These are phyloP conservation scores for Cephalotes varians DNA, from an alignment of 2,888 invertebrate species.

Conservation along the genomic window DNA sequence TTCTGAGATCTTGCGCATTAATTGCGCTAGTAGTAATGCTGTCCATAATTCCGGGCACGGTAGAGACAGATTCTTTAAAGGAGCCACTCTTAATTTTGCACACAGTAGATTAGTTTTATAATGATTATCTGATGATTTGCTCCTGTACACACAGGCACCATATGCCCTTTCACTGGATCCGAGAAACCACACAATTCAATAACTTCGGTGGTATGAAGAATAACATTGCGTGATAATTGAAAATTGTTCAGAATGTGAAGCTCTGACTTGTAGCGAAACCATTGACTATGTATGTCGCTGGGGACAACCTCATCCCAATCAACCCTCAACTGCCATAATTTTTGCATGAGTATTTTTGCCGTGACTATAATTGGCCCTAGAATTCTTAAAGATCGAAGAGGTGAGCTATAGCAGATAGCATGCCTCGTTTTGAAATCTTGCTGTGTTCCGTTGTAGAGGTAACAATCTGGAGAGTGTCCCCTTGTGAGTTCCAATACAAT, in stretches of 20 bases:
- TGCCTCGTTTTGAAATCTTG: too few relatives aligned
- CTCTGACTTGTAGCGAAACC: neutral
- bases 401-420: too few relatives aligned
- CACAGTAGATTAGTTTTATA: neutral
- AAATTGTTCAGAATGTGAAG: neutral
- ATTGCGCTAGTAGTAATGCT: neutral
- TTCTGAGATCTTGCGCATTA: neutral
- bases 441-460: too few relatives aligned
- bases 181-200: neutral
- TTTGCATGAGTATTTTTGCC: neutral
- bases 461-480: neutral
- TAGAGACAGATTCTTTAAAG: neutral
- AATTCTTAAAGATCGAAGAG: neutral
- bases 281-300: neutral
- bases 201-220: neutral
- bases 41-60: neutral
- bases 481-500: neutral
- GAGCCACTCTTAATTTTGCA: neutral
- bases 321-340: neutral
- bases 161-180: neutral
- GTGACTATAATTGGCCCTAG: neutral
- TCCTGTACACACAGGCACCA: neutral
- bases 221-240: neutral
- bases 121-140: neutral
- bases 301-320: neutral